Base-by-base conservation (phyloP, 2,113 vertebrate genomes). In the Elaphurus davidianus region DNA sequence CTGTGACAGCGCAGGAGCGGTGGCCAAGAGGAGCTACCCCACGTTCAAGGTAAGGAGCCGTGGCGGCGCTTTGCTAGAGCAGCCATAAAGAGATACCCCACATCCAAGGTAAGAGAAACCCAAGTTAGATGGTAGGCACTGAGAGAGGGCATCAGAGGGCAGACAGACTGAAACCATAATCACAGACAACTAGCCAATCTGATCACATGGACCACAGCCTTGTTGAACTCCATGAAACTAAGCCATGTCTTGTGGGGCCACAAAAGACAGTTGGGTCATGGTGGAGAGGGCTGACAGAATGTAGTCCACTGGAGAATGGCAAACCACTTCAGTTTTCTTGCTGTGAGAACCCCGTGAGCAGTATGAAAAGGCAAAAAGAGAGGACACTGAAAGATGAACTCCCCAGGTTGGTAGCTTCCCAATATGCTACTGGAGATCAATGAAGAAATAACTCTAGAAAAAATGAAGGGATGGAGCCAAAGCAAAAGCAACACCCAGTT, bases 1-100 rank as follows among this genome's bases (percentile, higher is more conserved):
- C 47, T 50, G 14, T 1, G 4, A 36, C 0, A 4, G 17, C 33
- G 1, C 62, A 67, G 7, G 33, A 9, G 7, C 7, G 9, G 16
- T 0, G 3, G 33, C 62, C 16, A 19, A n/a, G 33, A 67, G 33
- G 62, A 67, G 16, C 7, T 67, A n/a, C 16, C 16, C 7, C 64
- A 19, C 8, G 0, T 67, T 2, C 64, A 36, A n/a, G 33, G 62
- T n/a, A 19, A 67, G 33, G 33, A 67, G 33, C 62, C 9, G 16
- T 1, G 0, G 62, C 30, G 17, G 62, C 2, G 7, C 16, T 67
- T n/a, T 67, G 33, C 33, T 67, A 7, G 33, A 67, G 33, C 16
- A 67, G 16, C 62, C 9, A 7, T n/a, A 8, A 67, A n/a, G 62
- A 67, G 16, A 67, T 67, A n/a, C 8, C 64, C 33, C 33, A 19